Percentiles rank a stretch among this genome's conserved stretches.
These are phyloP conservation scores for Hydropotes inermis DNA, from an alignment of 2,113 vertebrate genomes.

Conservation along the genomic window DNA sequence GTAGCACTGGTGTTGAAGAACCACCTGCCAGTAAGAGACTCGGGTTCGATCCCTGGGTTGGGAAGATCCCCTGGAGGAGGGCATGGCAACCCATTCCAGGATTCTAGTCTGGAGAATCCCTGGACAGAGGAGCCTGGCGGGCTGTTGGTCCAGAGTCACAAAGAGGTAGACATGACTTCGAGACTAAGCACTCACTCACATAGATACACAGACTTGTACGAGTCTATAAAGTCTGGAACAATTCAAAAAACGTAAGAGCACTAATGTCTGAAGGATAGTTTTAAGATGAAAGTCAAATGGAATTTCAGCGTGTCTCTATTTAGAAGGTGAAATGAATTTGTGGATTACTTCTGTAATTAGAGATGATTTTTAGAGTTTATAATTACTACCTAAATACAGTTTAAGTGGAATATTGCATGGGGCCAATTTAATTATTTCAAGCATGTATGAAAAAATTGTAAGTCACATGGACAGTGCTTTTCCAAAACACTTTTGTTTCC, in stretches of 20 bases:
- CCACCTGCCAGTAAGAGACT: background rate
- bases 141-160: background rate
- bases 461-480: background rate
- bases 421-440: background rate
- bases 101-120: background rate
- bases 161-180: background rate
- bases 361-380: background rate
- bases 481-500: background rate
- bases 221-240: background rate
- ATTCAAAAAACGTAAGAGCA: background rate
- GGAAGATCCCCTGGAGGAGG: background rate
- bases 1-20: background rate
- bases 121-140: background rate
- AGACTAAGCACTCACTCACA: background rate
- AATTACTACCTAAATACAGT: background rate
- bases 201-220: rapidly evolving
- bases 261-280: background rate
- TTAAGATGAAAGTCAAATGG: background rate
- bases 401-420: background rate
- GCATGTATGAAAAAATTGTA: background rate
- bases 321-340: background rate
- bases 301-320: background rate
- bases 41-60: background rate
- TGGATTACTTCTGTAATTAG: background rate
- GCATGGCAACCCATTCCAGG: background rate